These are phyloP conservation scores for Crotophaga sulcirostris DNA, from an alignment of 2,113 vertebrate species.

Conservation along the genomic window DNA sequence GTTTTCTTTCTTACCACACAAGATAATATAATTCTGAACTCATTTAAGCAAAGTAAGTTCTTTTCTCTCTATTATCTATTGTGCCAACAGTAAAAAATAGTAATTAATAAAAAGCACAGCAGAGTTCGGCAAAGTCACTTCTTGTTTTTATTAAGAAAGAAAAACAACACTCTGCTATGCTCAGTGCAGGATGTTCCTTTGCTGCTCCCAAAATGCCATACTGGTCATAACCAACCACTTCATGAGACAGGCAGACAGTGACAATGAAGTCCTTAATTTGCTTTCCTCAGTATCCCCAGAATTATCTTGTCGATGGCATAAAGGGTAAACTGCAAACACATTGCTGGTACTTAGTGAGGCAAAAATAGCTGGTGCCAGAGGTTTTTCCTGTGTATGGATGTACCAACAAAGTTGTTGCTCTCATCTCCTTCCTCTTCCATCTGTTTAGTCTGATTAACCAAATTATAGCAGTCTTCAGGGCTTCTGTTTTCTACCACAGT, in stretches of 20 bases:
- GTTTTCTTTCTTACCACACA: conserved; percentile 23
- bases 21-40: conserved; percentile 46
- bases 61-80: conserved; percentile 25
- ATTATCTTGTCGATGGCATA: neutral
- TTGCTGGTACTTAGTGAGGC: neutral
- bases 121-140: neutral
- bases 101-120: conserved; percentile 54
- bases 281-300: neutral
- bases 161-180: neutral
- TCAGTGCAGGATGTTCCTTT: neutral
- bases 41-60: conserved; percentile 44
- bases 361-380: neutral
- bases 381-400: neutral
- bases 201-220: neutral
- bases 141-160: conserved; percentile 3
- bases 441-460: neutral
- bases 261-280: neutral
- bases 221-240: neutral
- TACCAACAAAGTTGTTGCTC: neutral
- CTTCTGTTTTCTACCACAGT: neutral
- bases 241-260: neutral
- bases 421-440: neutral
- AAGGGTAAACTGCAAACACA: neutral
- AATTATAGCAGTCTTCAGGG: neutral
- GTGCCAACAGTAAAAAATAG: conserved; percentile 46